Base-by-base conservation (phyloP, 2,113 vertebrate genomes). In the Oxyura jamaicensis region DNA sequence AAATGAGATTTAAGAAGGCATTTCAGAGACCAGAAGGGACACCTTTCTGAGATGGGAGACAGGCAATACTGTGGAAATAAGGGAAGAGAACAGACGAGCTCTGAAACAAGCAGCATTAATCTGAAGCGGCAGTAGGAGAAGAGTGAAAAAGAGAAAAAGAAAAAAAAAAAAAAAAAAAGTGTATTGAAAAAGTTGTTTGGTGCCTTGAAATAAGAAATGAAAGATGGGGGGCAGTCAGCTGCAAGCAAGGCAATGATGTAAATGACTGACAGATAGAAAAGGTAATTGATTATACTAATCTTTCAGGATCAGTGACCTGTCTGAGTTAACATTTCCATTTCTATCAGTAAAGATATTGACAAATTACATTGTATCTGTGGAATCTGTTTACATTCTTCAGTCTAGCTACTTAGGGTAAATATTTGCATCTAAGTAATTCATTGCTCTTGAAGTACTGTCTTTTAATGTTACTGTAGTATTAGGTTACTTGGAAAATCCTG, bases 241-340 rank as follows among this genome's bases (percentile, higher is more conserved):
- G 66, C 0, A 6, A 79, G 44, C 69, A 73, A 83, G 23, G 44
- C 63, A 82, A 20, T 66, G 42, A 74, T 83, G 59, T 8, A 11
- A 91, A 55, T 95, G 91, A 92, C 53, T 74, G 85, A 58, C 80
- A 92, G 44, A 68, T 72, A 77, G 91, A 96, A 94, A 92, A 77
- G 52, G 63, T 76, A 85, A 85, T 86, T 93, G 79, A 91, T 95
- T 94, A 73, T 72, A 42, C 73, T 95, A 35, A 71, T 95, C 86
- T 94, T 95, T 94, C 69, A 86, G 90, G 72, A 83, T 92, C 87
- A 78, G 67, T 91, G 72, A 66, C 82, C 77, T 74, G 81, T 44
- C 80, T 78, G 84, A 94, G 71, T 95, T 96, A 95, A 95, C 36
- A 39, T 94, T 92, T 96, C 88, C 62, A 91, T 85, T 88, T 95